Base-by-base conservation (phyloP, 2,113 vertebrate genomes). In the Tachuris rubrigastra region DNA sequence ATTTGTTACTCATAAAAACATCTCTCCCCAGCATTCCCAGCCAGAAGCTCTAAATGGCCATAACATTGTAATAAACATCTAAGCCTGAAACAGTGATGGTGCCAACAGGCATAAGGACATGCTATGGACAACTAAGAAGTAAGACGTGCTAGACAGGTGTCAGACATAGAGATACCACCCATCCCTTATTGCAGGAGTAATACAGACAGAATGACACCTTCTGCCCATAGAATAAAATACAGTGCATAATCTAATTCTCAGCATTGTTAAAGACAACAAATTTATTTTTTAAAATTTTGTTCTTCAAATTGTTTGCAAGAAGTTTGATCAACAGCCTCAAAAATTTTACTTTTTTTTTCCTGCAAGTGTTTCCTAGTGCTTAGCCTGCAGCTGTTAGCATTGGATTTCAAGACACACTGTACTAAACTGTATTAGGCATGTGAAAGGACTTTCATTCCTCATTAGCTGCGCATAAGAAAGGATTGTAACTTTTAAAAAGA, bases 401-500 rank as follows among this genome's bases (percentile, higher is more conserved):
- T 91, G 80, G 89, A 82, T 94, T 89, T 90, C 92, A 95, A 93
- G 94, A 84, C 88, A 93, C 81, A 92, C 80, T 92, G 90, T 92
- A 88, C 94, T 84, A 90, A 93, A 90, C 87, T 90, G 90, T 88
- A 86, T 93, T 84, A 94, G 87, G 84, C 94, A 95, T 94, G 95
- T 96, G 92, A 97, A 97, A 96, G 85, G 93, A 97, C 96, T 96
- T 96, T 96, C 95, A 93, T 94, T 96, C 92, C 96, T 95, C 95
- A 96, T 96, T 94, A 97, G 95, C 86, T 87, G 90, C 2, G 44
- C 87, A 73, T 89, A 96, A 95, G 95, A 97, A 97, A 97, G 89
- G 86, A 96, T 89, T 95, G 95, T 91, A 97, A 91, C 73, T 91
- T 92, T 95, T 89, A 30, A 89, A 95, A 94, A 95, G 85, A 94